phyloP scores from a whole-genome alignment of 1,140 invertebrate genomes.

The Drosophila athabasca region DNA sequence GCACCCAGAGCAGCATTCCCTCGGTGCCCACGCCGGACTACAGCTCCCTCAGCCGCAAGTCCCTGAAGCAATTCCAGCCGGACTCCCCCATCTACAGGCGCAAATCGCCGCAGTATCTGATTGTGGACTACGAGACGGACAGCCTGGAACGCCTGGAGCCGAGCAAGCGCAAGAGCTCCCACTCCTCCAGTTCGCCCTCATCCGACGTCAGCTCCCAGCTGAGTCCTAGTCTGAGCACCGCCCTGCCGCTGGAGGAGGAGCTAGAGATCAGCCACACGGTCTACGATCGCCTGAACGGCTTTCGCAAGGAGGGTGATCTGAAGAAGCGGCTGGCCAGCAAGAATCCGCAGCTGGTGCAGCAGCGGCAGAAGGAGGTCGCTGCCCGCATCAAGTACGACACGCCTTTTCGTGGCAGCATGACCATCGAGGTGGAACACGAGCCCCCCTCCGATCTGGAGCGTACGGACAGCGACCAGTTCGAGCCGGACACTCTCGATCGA shows the following conservation, averaged over 20 bases:
- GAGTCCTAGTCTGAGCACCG: slow-evolving; percentile 88
- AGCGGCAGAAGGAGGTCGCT: slow-evolving; percentile 70
- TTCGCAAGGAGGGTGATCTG: slow-evolving; percentile 76
- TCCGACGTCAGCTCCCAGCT: slow-evolving; percentile 88
- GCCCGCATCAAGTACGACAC: slow-evolving; percentile 83
- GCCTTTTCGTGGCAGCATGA: slow-evolving; percentile 83
- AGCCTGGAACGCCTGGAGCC: slow-evolving; percentile 88
- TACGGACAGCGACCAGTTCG: slow-evolving; percentile 87
- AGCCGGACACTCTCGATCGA: slow-evolving; percentile 93
- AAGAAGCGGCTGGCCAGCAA: slow-evolving; percentile 69
- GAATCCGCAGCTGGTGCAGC: slow-evolving; percentile 45
- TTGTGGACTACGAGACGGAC: slow-evolving; percentile 90
- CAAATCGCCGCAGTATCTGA: slow-evolving; percentile 81
- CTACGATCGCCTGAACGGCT: slow-evolving; percentile 82
- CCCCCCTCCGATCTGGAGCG: slow-evolving; percentile 78
- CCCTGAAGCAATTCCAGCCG: slow-evolving; percentile 78
- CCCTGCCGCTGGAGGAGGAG: slow-evolving; percentile 90
- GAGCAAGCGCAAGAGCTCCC: slow-evolving; percentile 84
- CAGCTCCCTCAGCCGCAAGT: slow-evolving; percentile 76
- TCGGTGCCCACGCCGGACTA: slow-evolving; percentile 83
- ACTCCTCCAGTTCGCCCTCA: slow-evolving; percentile 87
- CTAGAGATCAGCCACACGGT: slow-evolving; percentile 90
- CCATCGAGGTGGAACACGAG: slow-evolving; percentile 89
- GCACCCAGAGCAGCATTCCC: slow-evolving; percentile 78
- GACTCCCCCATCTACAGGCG: slow-evolving; percentile 81